Evolutionary conservation across 2,113 vertebrate species (phyloP).

Genomic region (Lepisosteus osseus): DNA sequence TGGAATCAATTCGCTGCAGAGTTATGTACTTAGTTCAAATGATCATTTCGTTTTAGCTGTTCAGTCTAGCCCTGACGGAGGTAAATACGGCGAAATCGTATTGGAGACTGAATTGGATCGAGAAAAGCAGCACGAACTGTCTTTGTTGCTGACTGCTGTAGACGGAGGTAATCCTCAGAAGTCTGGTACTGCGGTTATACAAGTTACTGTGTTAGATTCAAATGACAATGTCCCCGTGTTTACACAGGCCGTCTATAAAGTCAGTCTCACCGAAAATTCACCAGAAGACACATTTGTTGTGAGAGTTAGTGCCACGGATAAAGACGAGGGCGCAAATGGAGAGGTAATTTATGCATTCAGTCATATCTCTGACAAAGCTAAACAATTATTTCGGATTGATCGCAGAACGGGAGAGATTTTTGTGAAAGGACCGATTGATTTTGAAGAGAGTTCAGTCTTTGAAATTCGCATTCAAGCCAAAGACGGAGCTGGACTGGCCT

Average conservation of each 20-base stretch:
- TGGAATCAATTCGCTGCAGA: slow-evolving; percentile 10
- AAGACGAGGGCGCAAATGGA: slow-evolving; percentile 62
- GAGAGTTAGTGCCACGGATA: slow-evolving; percentile 59
- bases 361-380: slow-evolving; percentile 58
- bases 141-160: slow-evolving; percentile 37
- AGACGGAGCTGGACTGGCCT: slow-evolving; percentile 78
- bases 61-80: background rate
- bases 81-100: background rate
- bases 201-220: slow-evolving; percentile 1
- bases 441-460: slow-evolving; percentile 66
- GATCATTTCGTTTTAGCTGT: slow-evolving; percentile 10
- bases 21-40: slow-evolving; percentile 7
- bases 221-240: slow-evolving; percentile 60
- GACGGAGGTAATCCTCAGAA: slow-evolving; percentile 14
- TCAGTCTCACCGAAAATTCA: slow-evolving; percentile 56
- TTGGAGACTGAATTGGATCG: slow-evolving; percentile 16
- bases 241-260: slow-evolving; percentile 59
- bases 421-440: slow-evolving; percentile 66
- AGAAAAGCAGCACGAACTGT: background rate
- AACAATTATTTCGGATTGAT: slow-evolving; percentile 63
- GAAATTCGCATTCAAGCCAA: slow-evolving; percentile 84
- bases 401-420: slow-evolving; percentile 60
- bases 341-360: slow-evolving; percentile 63
- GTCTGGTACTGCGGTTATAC: slow-evolving; percentile 6
- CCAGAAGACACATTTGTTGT: slow-evolving; percentile 60